Conservation (phyloP, 2,888 invertebrate species). For the Chymomyza amoena region DNA sequence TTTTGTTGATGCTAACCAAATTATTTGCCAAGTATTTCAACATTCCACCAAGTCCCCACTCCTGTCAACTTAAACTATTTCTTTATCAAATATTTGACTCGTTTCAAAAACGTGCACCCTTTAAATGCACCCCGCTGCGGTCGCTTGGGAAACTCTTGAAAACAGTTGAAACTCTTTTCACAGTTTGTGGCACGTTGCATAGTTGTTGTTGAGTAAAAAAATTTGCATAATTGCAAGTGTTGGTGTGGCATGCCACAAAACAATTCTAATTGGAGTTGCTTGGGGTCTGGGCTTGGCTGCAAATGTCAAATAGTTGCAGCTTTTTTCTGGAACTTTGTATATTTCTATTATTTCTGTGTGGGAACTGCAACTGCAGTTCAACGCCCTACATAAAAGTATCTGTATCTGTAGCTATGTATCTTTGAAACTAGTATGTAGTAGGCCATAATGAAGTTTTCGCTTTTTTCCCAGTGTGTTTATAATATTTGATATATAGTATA, state of each 20-base stretch:
- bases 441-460: constrained; percentile 13
- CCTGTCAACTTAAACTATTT: no score
- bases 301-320: not conserved
- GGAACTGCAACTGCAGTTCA: not conserved
- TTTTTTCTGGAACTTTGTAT: not conserved
- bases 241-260: not conserved
- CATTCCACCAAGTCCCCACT: no score
- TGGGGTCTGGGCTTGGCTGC: not conserved
- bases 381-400: not conserved
- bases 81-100: not conserved
- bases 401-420: not conserved
- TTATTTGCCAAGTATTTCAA: no score
- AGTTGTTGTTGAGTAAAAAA: not conserved
- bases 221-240: constrained; percentile 1
- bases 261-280: constrained; percentile 3
- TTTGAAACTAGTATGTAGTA: not conserved
- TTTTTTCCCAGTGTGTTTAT: constrained; percentile 20
- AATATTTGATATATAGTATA: constrained; percentile 37
- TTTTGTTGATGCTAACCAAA: no score
- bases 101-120: not conserved
- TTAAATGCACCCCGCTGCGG: not conserved
- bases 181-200: not conserved
- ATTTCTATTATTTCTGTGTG: not conserved
- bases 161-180: not conserved
- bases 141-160: not conserved